Evolutionary conservation across 2,888 invertebrate species (phyloP).

Genomic region (Sisyra nigra): DNA sequence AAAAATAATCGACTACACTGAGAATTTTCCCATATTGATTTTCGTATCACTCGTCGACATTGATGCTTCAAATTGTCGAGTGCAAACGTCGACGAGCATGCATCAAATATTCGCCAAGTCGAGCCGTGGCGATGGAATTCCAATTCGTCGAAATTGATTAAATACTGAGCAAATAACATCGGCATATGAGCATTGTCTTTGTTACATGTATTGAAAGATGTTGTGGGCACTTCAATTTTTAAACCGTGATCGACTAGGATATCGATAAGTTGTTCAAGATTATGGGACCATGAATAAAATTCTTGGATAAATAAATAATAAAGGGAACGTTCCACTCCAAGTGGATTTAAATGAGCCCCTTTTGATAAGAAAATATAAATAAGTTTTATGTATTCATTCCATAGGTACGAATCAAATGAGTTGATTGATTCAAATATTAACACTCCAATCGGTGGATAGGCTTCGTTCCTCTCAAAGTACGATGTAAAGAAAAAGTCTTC

Average conservation of each 20-base stretch:
- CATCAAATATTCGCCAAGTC: background rate
- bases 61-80: background rate
- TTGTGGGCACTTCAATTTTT: background rate
- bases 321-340: background rate
- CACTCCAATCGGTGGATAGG: slow-evolving; percentile 1
- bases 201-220: background rate
- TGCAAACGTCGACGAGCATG: background rate
- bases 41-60: slow-evolving; percentile 4
- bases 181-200: background rate
- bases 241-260: slow-evolving; percentile 4
- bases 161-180: background rate
- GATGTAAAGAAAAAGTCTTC: background rate
- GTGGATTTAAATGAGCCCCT: slow-evolving; percentile 4
- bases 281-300: background rate
- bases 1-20: background rate
- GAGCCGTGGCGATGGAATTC: no score
- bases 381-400: slow-evolving; percentile 2
- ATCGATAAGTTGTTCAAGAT: background rate
- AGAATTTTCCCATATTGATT: background rate
- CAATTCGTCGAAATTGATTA: background rate
- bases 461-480: background rate
- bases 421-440: background rate
- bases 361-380: slow-evolving; percentile 4
- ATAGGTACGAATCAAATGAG: background rate
- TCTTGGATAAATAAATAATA: background rate